Conservation (phyloP, 1,140 invertebrate species). For the Helicorthomorpha holstii region DNA sequence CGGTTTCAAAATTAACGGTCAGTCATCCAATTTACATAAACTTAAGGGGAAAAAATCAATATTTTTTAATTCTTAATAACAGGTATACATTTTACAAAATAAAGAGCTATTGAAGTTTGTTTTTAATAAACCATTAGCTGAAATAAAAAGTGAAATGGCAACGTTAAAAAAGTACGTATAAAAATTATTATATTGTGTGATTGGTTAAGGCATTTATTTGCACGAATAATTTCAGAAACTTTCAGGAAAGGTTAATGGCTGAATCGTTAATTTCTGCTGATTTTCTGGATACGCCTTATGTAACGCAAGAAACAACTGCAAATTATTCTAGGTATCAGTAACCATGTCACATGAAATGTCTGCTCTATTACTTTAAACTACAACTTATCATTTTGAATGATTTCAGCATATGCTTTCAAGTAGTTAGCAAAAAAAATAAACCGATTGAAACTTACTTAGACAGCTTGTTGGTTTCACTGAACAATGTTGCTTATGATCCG, state of each 20-base stretch:
- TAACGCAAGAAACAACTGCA: background rate
- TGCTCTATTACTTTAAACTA: too few species aligned
- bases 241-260: background rate
- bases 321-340: background rate
- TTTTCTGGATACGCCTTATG: background rate
- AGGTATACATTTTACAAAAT: conserved; percentile 54
- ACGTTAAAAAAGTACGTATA: conserved; percentile 38
- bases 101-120: conserved; percentile 54
- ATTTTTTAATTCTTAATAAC: conserved; percentile 10
- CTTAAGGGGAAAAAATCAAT: background rate
- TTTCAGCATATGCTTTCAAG: too few species aligned
- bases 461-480: too few species aligned
- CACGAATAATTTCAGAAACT: background rate
- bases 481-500: too few species aligned
- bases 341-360: too few species aligned
- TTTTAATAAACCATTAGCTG: conserved; percentile 42
- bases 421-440: too few species aligned
- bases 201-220: too few species aligned
- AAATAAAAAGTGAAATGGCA: conserved; percentile 37
- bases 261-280: background rate
- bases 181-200: too few species aligned
- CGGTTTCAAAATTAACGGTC: background rate
- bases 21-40: background rate
- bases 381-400: too few species aligned
- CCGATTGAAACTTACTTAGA: too few species aligned